Percentiles rank a stretch among this genome's conserved stretches.
Conservation (phyloP, 2,888 invertebrate species). For the Trachelus troglodyta region DNA sequence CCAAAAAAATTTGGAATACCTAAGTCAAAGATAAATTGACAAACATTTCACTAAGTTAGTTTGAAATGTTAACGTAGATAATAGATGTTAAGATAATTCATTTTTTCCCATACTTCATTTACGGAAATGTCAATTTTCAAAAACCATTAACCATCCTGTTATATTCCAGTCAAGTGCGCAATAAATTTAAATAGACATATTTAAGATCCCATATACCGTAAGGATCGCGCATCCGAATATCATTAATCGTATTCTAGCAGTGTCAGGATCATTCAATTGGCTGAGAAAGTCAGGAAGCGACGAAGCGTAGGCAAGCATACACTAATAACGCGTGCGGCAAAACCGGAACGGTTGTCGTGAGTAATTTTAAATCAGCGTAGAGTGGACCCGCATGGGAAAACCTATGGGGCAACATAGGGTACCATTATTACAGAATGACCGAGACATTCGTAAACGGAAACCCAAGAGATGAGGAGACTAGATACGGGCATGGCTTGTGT, state of each 20-base stretch:
- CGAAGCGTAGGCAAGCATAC: background rate
- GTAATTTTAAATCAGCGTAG: slow-evolving; percentile 32
- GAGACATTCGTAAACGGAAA: slow-evolving; percentile 7
- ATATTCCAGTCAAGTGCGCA: background rate
- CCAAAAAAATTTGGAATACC: background rate
- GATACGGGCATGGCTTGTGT: slow-evolving; percentile 39
- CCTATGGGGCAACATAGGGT: slow-evolving; percentile 20
- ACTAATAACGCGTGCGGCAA: background rate
- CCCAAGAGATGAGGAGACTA: background rate
- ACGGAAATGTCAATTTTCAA: background rate
- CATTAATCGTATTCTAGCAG: background rate
- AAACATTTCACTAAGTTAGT: background rate
- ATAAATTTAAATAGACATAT: background rate
- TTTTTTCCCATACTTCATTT: background rate
- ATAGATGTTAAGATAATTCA: background rate
- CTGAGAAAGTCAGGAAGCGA: background rate
- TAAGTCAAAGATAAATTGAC: background rate
- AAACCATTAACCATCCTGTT: background rate
- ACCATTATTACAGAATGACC: slow-evolving; percentile 33
- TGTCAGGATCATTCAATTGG: background rate
- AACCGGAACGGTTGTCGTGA: slow-evolving; percentile 8
- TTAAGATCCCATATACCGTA: background rate
- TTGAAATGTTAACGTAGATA: background rate
- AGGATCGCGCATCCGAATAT: background rate
- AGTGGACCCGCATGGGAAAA: slow-evolving; percentile 38